phyloP scores from a whole-genome alignment of 2,888 invertebrate genomes.

The Chydorus sphaericus region DNA sequence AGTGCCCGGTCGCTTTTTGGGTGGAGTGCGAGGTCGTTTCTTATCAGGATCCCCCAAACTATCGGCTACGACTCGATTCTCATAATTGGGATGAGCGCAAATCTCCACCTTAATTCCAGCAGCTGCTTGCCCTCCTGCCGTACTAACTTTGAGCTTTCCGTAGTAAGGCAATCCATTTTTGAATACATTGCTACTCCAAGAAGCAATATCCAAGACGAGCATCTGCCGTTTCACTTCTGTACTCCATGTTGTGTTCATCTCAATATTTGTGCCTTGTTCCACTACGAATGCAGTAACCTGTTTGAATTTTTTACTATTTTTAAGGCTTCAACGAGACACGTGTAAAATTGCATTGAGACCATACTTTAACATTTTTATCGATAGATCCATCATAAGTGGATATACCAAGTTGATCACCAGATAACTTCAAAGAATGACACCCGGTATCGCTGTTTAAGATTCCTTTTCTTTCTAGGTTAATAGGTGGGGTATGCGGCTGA shows the following conservation, averaged over 20 bases:
- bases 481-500: background rate
- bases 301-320: too few species aligned
- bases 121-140: conserved; percentile 2
- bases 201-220: conserved; percentile 41
- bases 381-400: background rate
- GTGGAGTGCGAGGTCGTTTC: background rate
- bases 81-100: background rate
- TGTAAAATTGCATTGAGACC: too few species aligned
- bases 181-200: conserved; percentile 42
- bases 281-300: conserved; percentile 27
- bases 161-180: conserved; percentile 56
- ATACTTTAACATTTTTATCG: background rate
- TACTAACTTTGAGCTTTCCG: conserved; percentile 36
- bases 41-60: background rate
- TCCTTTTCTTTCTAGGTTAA: background rate
- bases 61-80: background rate
- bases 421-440: background rate
- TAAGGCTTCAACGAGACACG: too few species aligned
- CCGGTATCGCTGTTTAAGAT: background rate
- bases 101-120: background rate
- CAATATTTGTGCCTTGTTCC: conserved; percentile 48
- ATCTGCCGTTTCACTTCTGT: conserved; percentile 41
- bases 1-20: background rate
- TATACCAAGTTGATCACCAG: background rate
- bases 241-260: conserved; percentile 44